phyloP scores from a whole-genome alignment of 2,113 vertebrate species.

The Charadrius vociferus region DNA sequence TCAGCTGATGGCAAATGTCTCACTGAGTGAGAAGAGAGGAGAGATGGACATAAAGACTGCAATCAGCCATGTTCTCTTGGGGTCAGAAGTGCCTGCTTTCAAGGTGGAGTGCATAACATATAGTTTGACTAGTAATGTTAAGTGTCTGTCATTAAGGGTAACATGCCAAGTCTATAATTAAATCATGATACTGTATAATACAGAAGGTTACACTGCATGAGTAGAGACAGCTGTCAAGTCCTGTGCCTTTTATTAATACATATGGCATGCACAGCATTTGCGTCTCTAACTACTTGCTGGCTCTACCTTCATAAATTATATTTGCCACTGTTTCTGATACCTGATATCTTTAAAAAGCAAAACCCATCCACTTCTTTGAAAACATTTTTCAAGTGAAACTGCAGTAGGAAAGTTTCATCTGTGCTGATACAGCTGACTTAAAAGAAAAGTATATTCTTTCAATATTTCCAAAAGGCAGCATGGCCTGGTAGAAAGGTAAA shows the following conservation, averaged over 20 bases:
- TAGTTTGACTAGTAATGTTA: slow-evolving; percentile 54
- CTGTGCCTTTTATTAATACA: slow-evolving; percentile 65
- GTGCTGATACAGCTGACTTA: not conserved
- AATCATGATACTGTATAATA: slow-evolving; percentile 70
- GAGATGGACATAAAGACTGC: not conserved
- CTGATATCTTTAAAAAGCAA: slow-evolving; percentile 14
- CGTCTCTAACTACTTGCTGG: slow-evolving; percentile 45
- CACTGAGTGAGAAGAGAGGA: not conserved
- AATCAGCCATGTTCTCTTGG: not conserved
- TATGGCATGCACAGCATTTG: slow-evolving; percentile 56
- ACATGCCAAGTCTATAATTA: slow-evolving; percentile 69
- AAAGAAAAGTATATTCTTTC: not conserved
- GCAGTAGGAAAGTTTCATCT: not conserved
- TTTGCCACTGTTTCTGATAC: slow-evolving; percentile 9
- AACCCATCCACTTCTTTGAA: not conserved
- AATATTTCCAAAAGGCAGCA: not conserved
- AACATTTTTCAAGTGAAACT: slow-evolving; percentile 6
- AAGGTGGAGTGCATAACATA: slow-evolving; percentile 55
- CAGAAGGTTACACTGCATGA: slow-evolving; percentile 56
- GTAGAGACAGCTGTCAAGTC: slow-evolving; percentile 62
- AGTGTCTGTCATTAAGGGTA: slow-evolving; percentile 61
- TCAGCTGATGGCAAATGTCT: not conserved
- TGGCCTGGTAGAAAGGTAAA: not conserved
- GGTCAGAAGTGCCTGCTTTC: slow-evolving; percentile 56
- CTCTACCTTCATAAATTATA: slow-evolving; percentile 49